Evolutionary conservation across 2,113 vertebrate genomes (phyloP).

Genomic region (Platycercus adscitus): DNA sequence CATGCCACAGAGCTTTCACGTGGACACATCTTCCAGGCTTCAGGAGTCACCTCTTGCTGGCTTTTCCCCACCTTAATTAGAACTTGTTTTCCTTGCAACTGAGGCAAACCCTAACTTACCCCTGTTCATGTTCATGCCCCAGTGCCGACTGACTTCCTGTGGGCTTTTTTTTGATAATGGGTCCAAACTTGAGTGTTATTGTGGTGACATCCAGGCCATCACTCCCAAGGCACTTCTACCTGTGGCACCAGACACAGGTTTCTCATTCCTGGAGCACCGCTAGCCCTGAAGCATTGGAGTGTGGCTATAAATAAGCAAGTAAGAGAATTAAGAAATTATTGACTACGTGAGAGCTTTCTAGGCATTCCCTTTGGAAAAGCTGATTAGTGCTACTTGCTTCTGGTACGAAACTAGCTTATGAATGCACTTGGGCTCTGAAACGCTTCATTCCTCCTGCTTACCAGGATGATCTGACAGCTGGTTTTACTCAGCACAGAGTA

Average conservation of each 20-base stretch:
- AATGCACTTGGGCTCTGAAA: constrained; percentile 10
- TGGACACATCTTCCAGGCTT: neutral
- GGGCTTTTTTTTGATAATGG: neutral
- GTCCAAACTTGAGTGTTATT: neutral
- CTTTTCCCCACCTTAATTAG: neutral
- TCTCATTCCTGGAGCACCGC: constrained; percentile 10
- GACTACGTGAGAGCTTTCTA: constrained; percentile 54
- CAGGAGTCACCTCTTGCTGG: neutral
- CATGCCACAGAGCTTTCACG: accelerated
- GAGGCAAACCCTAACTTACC: neutral
- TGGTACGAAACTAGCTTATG: neutral
- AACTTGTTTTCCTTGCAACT: neutral
- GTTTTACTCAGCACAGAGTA: neutral
- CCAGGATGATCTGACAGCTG: neutral
- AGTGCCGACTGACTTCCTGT: neutral
- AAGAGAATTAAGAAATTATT: constrained; percentile 38
- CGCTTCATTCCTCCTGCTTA: neutral
- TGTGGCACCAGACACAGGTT: neutral
- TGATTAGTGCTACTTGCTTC: constrained; percentile 54
- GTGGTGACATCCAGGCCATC: neutral
- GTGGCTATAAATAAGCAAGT: constrained; percentile 43
- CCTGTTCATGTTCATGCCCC: neutral
- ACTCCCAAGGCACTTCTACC: neutral
- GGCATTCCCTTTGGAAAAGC: constrained; percentile 60
- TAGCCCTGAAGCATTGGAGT: neutral